Percentiles rank a stretch among this genome's conserved stretches.
Evolutionary conservation across 2,888 invertebrate genomes (phyloP).

Genomic region (Ellobium chinense): DNA sequence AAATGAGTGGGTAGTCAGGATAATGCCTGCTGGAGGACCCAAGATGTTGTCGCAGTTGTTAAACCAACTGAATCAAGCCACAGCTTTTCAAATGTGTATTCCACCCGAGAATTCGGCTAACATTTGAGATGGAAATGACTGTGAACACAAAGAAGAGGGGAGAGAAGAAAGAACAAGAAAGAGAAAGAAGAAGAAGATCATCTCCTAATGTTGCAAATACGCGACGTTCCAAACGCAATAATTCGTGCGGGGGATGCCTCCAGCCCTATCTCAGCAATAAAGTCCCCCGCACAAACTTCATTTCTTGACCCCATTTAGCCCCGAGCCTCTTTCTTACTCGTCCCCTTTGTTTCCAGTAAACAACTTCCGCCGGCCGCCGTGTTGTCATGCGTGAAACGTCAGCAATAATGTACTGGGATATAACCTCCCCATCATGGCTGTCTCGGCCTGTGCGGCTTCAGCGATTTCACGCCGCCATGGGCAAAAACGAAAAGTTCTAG

Average conservation of each 20-base stretch:
- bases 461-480: not conserved
- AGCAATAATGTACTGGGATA: conserved; percentile 6
- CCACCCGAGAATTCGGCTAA: too few species aligned
- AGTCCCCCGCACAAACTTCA: not conserved
- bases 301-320: not conserved
- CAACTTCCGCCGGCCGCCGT: not conserved
- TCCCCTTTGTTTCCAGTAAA: not conserved
- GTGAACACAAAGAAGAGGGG: not conserved
- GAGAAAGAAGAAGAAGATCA: not conserved
- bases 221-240: not conserved
- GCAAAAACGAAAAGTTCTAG: not conserved
- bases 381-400: not conserved
- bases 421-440: not conserved
- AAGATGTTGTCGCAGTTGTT: too few species aligned
- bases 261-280: not conserved
- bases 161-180: not conserved
- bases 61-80: too few species aligned
- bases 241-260: not conserved
- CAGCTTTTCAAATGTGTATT: too few species aligned
- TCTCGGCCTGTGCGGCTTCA: not conserved
- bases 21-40: too few species aligned
- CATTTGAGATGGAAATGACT: too few species aligned
- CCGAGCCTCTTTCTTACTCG: not conserved
- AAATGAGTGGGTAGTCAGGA: too few species aligned
- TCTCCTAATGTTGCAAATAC: not conserved